phyloP scores from a whole-genome alignment of 2,888 invertebrate genomes.

The Chymomyza procnemis region DNA sequence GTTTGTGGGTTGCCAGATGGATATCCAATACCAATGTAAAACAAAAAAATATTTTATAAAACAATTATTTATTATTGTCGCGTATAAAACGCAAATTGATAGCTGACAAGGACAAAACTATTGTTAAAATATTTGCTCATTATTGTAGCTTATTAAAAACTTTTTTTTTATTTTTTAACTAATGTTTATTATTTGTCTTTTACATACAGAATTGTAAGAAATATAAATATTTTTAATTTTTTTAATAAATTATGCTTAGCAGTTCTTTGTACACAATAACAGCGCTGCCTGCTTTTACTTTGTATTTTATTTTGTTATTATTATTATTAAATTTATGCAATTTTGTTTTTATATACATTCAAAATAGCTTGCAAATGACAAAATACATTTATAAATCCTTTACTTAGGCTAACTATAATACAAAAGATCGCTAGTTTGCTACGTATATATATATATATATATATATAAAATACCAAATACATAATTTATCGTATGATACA shows the following conservation, averaged over 20 bases:
- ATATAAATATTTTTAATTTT: background rate
- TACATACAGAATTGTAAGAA: background rate
- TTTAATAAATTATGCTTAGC: background rate
- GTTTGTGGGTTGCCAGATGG: too few relatives aligned
- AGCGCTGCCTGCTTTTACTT: background rate
- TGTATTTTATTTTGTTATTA: background rate
- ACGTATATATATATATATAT: slow-evolving; percentile 5
- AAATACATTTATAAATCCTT: slow-evolving; percentile 5
- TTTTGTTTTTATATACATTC: slow-evolving; percentile 23
- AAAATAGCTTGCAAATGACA: slow-evolving; percentile 18
- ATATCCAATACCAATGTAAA: too few relatives aligned
- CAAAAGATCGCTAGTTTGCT: slow-evolving; percentile 32
- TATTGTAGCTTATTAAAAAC: background rate
- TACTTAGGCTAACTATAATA: slow-evolving; percentile 32
- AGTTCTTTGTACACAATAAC: background rate
- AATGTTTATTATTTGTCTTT: background rate
- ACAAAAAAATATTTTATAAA: too few relatives aligned
- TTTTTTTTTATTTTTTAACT: background rate
- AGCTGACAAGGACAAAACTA: background rate
- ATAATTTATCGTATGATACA: slow-evolving; percentile 26
- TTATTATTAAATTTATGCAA: slow-evolving; percentile 1
- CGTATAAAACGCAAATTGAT: background rate
- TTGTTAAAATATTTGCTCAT: background rate
- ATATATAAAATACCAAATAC: slow-evolving; percentile 51
- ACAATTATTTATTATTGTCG: too few relatives aligned